Evolutionary conservation across 2,888 invertebrate genomes (phyloP), one percentile per base, ranked within the genome.

Genomic region (Drosophila percnosoma): DNA sequence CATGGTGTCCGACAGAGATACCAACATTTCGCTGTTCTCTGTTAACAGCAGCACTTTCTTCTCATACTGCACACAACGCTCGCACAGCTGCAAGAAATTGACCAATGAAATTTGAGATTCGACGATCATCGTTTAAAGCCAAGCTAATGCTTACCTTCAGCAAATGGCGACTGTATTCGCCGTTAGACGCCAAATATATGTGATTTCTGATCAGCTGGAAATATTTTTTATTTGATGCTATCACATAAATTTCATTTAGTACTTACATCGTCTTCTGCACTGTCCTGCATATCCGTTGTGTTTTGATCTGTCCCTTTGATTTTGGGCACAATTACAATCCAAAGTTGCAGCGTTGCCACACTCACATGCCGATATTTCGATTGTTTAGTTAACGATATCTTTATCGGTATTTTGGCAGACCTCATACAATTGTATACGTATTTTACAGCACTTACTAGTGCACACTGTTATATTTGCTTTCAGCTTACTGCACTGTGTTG

Each of bases 21-120:
- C 18, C 6, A n/a, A 5, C 34, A 70, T 72, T 10, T 70, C 45
- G 1, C 61, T 52, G 1, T 61, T 58, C 18, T 71, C 70, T 2
- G 60, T 77, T 48, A 79, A 61, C 55, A 83, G 61, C 7, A 89
- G 49, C 11, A 85, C 71, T 31, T 80, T 78, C 34, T 75, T 86
- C 0, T 60, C 80, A 7, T 45, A 53, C 27, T 75, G 66, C 2
- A 80, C 75, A n/a, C 72, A 77, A 53, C 63, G 57, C 36, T 89
- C 68, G 24, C 83, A 85, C 21, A 88, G 45, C 89, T 89, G 29
- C 18, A 65, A 73, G n/a, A 3, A 2, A 11, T 13, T 10, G 21
- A 4, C 24, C 7, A 36, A 18, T 52, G 1, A n/a, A 52, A 18
- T 33, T 53, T 4, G n/a, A 13, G 10, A 34, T n/a, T 13, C 24